These are phyloP conservation scores for Amblyraja radiata DNA, from an alignment of 2,797 vertebrate species.

Conservation along the genomic window DNA sequence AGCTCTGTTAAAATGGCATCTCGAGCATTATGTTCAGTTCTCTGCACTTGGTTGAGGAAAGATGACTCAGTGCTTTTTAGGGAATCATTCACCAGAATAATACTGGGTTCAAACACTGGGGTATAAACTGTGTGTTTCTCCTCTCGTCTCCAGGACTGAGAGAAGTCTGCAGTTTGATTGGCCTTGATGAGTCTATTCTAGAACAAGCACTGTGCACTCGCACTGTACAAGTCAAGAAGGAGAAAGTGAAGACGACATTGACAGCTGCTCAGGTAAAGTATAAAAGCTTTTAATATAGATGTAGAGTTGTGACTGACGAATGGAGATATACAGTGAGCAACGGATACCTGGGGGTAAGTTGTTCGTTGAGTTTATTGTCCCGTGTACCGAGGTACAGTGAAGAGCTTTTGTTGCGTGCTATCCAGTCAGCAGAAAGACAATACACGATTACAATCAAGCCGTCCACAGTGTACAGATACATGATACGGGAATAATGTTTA, in stretches of 20 bases:
- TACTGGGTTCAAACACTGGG: not conserved
- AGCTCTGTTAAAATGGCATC: not conserved
- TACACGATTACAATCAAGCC: no score
- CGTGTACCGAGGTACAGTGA: no score
- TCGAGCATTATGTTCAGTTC: not conserved
- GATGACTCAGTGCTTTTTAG: not conserved
- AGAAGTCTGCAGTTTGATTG: constrained; percentile 57
- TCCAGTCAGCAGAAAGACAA: no score
- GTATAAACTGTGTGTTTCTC: not conserved
- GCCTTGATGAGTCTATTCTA: constrained; percentile 48
- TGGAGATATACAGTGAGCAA: not conserved
- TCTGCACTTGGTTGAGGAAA: not conserved
- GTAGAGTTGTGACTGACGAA: not conserved
- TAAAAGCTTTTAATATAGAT: constrained; percentile 35
- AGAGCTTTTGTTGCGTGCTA: no score
- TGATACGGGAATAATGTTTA: no score
- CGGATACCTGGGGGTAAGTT: not conserved
- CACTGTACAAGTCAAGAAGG: constrained; percentile 57
- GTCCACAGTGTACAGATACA: no score
- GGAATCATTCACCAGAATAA: not conserved
- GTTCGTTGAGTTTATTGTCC: no score
- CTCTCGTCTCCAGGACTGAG: constrained; percentile 43
- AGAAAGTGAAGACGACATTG: constrained; percentile 56
- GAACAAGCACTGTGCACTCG: constrained; percentile 62
- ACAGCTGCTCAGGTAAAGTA: constrained; percentile 55